A percentile compares a stretch with the other conserved stretches of the same genome.
Conservation (phyloP, 2,113 vertebrate species). For the Caloenas nicobarica region DNA sequence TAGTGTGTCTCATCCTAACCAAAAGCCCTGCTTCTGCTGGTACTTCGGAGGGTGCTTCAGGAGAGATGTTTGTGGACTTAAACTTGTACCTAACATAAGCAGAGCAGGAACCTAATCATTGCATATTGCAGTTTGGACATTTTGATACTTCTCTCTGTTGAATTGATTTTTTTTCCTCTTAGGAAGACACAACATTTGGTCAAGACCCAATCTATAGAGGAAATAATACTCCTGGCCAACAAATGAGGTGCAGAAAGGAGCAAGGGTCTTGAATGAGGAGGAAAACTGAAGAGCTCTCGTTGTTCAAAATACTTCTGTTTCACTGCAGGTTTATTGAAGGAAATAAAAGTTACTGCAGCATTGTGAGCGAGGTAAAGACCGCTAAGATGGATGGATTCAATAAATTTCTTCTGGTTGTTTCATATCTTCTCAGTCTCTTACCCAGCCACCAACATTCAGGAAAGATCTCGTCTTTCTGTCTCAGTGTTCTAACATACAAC, state of each 20-base stretch:
- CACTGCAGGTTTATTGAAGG: background rate
- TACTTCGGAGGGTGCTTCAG: background rate
- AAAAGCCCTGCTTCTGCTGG: background rate
- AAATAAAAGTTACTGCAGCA: background rate
- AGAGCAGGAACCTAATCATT: background rate
- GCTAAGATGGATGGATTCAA: background rate
- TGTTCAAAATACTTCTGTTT: background rate
- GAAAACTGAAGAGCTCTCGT: background rate
- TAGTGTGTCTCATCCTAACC: background rate
- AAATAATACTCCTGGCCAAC: background rate
- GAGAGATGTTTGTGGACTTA: background rate
- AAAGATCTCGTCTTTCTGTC: background rate
- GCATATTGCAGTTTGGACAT: background rate
- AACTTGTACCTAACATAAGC: background rate
- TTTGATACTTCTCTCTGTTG: background rate
- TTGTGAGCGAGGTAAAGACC: background rate
- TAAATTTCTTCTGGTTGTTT: background rate
- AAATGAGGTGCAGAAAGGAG: background rate
- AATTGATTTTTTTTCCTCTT: background rate
- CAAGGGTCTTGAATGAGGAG: background rate
- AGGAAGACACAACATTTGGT: background rate
- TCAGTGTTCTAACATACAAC: background rate
- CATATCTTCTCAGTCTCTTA: background rate
- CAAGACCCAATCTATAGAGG: background rate
- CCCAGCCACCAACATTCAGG: rapidly evolving